phyloP scores from a whole-genome alignment of 2,888 invertebrate species.

The Campoplex capitator region DNA sequence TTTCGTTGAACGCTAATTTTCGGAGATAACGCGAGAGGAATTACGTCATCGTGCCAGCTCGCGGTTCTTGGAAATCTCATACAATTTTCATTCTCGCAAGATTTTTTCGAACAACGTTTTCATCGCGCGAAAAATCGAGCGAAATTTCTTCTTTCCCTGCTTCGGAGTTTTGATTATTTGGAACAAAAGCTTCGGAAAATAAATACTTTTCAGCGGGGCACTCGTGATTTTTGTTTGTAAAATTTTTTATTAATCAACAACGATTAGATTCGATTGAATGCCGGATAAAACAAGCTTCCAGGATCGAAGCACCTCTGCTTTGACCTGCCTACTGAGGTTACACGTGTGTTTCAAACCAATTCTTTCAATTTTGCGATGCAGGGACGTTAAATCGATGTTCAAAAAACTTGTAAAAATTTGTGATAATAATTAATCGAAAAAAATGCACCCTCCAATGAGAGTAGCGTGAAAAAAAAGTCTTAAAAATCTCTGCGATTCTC shows the following conservation, averaged over 20 bases:
- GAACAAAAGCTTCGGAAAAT: neutral
- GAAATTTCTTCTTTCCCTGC: no score
- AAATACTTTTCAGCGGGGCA: neutral
- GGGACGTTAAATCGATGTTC: neutral
- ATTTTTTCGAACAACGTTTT: slow-evolving; percentile 22
- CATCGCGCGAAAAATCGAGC: slow-evolving; percentile 1
- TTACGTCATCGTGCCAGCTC: slow-evolving; percentile 60
- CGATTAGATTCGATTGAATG: neutral
- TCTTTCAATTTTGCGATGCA: neutral
- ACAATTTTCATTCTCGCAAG: slow-evolving; percentile 23
- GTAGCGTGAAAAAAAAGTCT: neutral
- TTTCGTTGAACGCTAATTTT: slow-evolving; percentile 67
- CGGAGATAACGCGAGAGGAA: slow-evolving; percentile 66
- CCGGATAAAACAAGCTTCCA: neutral
- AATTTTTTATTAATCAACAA: neutral
- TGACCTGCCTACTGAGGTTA: neutral
- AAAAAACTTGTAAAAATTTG: neutral
- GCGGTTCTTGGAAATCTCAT: slow-evolving; percentile 47
- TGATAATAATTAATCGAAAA: neutral
- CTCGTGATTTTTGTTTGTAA: neutral
- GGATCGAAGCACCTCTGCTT: neutral
- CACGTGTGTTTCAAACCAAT: neutral
- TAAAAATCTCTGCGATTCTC: no score
- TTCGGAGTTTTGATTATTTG: neutral
- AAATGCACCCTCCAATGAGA: neutral